Percentiles rank a stretch among this genome's conserved stretches.
These are phyloP conservation scores for Telmatochromis sp. DNA, from an alignment of 2,113 vertebrate species.

Conservation along the genomic window DNA sequence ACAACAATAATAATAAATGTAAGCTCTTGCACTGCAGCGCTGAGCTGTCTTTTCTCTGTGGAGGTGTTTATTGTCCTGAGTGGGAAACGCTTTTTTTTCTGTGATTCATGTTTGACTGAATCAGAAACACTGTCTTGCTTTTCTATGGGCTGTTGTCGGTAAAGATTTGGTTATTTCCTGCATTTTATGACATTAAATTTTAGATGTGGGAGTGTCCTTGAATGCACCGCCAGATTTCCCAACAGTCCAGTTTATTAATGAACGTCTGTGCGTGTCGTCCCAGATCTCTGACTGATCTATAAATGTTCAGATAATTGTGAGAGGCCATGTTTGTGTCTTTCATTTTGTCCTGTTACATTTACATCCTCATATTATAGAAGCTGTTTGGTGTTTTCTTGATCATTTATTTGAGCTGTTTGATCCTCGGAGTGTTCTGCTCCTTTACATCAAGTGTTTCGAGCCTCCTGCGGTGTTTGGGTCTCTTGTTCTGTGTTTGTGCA, in stretches of 20 bases:
- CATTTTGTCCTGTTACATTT: background rate
- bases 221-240: background rate
- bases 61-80: background rate
- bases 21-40: background rate
- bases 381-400: background rate
- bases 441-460: background rate
- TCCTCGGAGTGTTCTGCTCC: background rate
- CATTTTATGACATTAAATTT: background rate
- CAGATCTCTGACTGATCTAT: background rate
- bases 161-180: background rate
- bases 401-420: background rate
- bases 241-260: background rate
- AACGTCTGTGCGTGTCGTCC: background rate
- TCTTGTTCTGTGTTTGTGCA: background rate
- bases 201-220: background rate
- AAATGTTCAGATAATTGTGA: background rate
- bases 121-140: background rate
- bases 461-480: background rate
- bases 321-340: background rate
- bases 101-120: background rate
- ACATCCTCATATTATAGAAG: background rate
- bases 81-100: background rate
- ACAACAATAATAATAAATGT: background rate
- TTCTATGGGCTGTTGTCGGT: background rate
- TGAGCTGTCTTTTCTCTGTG: background rate